A percentile compares a stretch with the other conserved stretches of the same genome.
These are phyloP conservation scores for Amitus sp. DNA, from an alignment of 2,888 invertebrate genomes.

Conservation along the genomic window DNA sequence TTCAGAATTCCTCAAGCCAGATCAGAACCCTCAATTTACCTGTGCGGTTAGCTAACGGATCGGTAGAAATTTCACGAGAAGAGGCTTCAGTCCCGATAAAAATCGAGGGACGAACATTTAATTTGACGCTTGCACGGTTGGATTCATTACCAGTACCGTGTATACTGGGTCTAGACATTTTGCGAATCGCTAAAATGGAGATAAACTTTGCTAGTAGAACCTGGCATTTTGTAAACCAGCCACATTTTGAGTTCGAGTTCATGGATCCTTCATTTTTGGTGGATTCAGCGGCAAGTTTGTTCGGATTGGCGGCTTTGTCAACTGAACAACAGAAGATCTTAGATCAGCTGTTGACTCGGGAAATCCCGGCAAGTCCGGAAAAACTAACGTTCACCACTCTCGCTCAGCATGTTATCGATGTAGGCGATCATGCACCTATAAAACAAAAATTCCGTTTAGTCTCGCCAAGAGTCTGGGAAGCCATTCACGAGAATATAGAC, in stretches of 20 bases:
- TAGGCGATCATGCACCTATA: constrained; percentile 7
- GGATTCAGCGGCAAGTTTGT: background rate
- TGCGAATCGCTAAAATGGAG: background rate
- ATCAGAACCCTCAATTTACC: too few species aligned
- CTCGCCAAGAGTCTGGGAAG: constrained; percentile 15
- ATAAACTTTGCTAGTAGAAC: too few species aligned
- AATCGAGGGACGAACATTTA: too few species aligned
- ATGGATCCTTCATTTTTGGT: background rate
- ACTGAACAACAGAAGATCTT: background rate
- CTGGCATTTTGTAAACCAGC: too few species aligned
- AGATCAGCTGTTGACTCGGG: background rate
- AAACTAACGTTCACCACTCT: constrained; percentile 8
- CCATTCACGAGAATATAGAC: constrained; percentile 44
- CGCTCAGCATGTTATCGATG: background rate
- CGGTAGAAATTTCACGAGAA: too few species aligned
- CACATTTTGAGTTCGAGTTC: too few species aligned
- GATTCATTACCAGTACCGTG: background rate
- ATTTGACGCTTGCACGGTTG: too few species aligned
- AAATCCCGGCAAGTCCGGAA: background rate
- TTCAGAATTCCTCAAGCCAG: too few species aligned
- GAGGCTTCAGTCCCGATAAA: too few species aligned
- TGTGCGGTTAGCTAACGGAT: too few species aligned
- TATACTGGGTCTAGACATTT: background rate
- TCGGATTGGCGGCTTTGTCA: constrained; percentile 4
- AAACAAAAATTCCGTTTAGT: constrained; percentile 9